Evolutionary conservation across 2,113 vertebrate species (phyloP).

Genomic region (Daphoenositta chrysoptera): DNA sequence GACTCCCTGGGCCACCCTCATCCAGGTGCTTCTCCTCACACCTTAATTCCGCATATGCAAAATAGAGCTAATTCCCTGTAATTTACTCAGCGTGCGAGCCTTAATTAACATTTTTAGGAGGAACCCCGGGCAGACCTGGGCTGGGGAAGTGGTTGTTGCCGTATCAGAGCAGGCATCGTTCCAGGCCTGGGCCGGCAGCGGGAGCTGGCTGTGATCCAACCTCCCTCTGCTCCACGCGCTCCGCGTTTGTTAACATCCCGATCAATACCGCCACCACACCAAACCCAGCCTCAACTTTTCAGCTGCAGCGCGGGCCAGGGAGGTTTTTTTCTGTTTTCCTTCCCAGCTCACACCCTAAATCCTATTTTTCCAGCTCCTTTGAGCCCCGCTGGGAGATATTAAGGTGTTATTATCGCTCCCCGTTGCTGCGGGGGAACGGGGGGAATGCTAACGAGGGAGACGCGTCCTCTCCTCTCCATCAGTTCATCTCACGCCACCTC

Average conservation of each 20-base stretch:
- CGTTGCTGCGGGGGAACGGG: background rate
- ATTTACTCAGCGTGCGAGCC: background rate
- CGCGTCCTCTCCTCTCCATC: background rate
- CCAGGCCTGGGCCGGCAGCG: background rate
- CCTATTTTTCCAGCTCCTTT: slow-evolving; percentile 8
- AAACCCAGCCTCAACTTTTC: slow-evolving; percentile 9
- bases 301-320: rapidly evolving
- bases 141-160: background rate
- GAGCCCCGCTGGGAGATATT: background rate
- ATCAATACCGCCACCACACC: background rate
- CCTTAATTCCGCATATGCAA: background rate
- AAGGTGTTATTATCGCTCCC: slow-evolving; percentile 17
- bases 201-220: background rate
- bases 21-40: background rate
- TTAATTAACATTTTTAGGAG: slow-evolving; percentile 10
- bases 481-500: background rate
- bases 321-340: background rate
- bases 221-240: background rate
- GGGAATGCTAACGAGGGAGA: background rate
- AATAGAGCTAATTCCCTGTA: background rate
- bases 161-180: background rate
- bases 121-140: slow-evolving; percentile 3
- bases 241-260: slow-evolving; percentile 3
- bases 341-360: background rate
- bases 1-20: background rate